A percentile compares a stretch with the other conserved stretches of the same genome.
Evolutionary conservation across 2,113 vertebrate species (phyloP).

Genomic region (Halichoeres trimaculatus): DNA sequence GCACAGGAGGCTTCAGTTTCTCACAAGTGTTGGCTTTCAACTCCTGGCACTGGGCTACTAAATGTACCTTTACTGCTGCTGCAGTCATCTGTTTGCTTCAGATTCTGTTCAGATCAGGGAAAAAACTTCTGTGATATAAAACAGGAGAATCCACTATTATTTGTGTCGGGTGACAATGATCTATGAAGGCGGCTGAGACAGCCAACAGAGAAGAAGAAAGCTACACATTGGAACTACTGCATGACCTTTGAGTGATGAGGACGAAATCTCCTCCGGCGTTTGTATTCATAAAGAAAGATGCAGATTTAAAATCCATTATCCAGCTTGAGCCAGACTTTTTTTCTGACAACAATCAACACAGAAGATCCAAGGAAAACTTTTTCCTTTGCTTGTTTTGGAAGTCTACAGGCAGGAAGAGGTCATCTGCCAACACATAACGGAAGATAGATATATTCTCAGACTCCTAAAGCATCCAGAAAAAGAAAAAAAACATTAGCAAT

Average conservation of each 20-base stretch:
- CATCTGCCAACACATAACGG: constrained; percentile 13
- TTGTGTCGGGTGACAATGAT: constrained; percentile 1
- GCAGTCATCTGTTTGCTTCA: constrained; percentile 13
- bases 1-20: constrained; percentile 43
- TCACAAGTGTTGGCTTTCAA: constrained; percentile 72
- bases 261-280: constrained; percentile 47
- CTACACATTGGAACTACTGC: background rate
- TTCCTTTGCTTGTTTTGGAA: constrained; percentile 46
- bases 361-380: constrained; percentile 13
- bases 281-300: constrained; percentile 32
- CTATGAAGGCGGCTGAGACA: background rate
- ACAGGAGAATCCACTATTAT: background rate
- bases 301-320: constrained; percentile 63
- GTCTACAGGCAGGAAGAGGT: constrained; percentile 6
- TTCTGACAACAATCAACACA: constrained; percentile 8
- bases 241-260: constrained; percentile 3
- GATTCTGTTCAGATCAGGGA: background rate
- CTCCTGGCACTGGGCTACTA: constrained; percentile 51
- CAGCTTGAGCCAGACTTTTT: constrained; percentile 24
- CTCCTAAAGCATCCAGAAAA: constrained; percentile 20
- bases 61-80: constrained; percentile 23
- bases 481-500: constrained; percentile 18
- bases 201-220: background rate
- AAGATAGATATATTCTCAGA: constrained; percentile 29
- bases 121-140: background rate